phyloP scores from a whole-genome alignment of 2,888 invertebrate genomes.

The Tinea pellionella region DNA sequence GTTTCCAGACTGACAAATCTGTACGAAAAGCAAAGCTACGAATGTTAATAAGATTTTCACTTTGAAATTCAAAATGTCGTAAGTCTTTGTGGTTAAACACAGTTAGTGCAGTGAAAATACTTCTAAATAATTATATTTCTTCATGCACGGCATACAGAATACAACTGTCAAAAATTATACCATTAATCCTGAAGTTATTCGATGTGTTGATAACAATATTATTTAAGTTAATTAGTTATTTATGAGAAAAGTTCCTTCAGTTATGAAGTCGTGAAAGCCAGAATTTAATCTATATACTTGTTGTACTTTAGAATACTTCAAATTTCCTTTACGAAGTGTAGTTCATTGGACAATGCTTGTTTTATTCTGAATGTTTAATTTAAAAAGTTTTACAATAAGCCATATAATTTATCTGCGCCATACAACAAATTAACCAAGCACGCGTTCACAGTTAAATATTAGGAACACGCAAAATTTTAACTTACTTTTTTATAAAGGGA shows the following conservation, averaged over 20 bases:
- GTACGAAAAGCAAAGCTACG: neutral
- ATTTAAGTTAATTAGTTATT: neutral
- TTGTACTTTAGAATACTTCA: neutral
- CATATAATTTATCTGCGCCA: neutral
- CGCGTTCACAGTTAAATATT: neutral
- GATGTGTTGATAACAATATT: slow-evolving; percentile 3
- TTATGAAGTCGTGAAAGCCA: neutral
- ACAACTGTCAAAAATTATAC: too few species aligned
- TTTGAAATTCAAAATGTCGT: neutral
- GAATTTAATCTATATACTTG: neutral
- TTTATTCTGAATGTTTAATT: neutral
- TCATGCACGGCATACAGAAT: too few species aligned
- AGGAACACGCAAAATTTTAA: neutral
- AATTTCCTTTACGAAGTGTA: neutral
- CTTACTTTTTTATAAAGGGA: neutral
- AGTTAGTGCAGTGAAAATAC: too few species aligned
- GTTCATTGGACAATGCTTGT: neutral
- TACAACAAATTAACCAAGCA: neutral
- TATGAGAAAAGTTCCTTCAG: neutral
- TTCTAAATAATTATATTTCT: too few species aligned
- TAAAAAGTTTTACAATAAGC: neutral
- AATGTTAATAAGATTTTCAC: slow-evolving; percentile 7
- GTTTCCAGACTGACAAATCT: neutral
- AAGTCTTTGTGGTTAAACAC: neutral
- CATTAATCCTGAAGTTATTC: neutral